phyloP scores from a whole-genome alignment of 1,140 invertebrate genomes.

The Drosophila kepulauana region DNA sequence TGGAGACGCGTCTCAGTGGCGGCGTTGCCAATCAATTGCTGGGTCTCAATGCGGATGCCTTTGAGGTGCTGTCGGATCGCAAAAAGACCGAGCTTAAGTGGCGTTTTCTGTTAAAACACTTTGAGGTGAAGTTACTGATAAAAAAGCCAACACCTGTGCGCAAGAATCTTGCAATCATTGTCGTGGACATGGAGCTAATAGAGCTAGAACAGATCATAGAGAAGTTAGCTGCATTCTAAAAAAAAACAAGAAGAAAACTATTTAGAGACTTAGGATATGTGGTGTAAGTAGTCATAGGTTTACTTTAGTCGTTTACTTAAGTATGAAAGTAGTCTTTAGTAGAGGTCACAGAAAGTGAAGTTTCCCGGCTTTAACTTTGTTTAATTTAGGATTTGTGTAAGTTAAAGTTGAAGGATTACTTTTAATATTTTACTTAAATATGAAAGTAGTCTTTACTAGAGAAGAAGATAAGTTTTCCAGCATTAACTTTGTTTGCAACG shows the following conservation, averaged over 20 bases:
- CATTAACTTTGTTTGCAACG: too few relatives aligned
- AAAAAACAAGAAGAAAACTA: neutral
- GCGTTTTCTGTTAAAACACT: constrained; percentile 86
- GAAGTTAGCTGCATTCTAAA: constrained; percentile 61
- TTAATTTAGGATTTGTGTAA: too few relatives aligned
- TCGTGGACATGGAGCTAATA: constrained; percentile 66
- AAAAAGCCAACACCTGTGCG: constrained; percentile 65
- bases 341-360: too few relatives aligned
- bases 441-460: too few relatives aligned
- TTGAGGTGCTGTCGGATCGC: constrained; percentile 40
- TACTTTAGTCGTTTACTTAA: too few relatives aligned
- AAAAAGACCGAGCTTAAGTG: constrained; percentile 85
- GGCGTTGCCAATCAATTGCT: constrained; percentile 84
- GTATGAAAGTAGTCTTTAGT: too few relatives aligned
- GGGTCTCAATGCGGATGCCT: constrained; percentile 40
- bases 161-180: constrained; percentile 46
- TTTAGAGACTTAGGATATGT: too few relatives aligned
- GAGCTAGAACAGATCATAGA: constrained; percentile 47
- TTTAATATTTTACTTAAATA: too few relatives aligned
- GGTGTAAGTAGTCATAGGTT: too few relatives aligned
- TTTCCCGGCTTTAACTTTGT: too few relatives aligned
- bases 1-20: constrained; percentile 85
- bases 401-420: too few relatives aligned
- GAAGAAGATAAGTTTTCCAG: too few relatives aligned
- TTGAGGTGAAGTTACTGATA: constrained; percentile 85